Conservation (phyloP, 2,113 vertebrate genomes). For the Dermatemys mawii region DNA sequence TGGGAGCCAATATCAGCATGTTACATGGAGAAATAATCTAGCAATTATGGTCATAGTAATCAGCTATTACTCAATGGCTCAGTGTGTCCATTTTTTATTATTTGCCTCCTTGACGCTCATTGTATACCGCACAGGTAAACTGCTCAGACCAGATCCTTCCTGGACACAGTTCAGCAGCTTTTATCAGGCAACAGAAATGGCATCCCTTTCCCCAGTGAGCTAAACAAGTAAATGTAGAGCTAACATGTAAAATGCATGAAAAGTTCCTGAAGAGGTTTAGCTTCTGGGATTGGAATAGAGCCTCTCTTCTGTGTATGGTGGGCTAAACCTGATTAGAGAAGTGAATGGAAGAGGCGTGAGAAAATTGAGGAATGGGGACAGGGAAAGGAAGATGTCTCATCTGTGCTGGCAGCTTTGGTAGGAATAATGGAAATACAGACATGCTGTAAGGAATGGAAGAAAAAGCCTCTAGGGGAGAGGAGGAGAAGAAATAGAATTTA, state of each 20-base stretch:
- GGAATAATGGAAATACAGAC: background rate
- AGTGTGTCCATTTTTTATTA: background rate
- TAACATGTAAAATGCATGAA: background rate
- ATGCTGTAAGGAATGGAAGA: background rate
- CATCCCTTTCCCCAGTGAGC: background rate
- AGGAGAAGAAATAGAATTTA: background rate
- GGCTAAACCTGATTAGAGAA: background rate
- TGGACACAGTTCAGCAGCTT: background rate
- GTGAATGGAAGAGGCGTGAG: background rate
- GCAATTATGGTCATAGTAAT: background rate
- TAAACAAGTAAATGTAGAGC: background rate
- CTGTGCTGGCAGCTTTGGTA: background rate
- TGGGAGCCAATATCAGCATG: background rate
- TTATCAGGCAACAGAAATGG: background rate
- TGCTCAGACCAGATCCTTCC: background rate
- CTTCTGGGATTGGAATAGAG: background rate
- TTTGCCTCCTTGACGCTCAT: background rate
- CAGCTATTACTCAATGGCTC: background rate
- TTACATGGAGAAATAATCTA: no score
- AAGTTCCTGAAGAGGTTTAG: background rate
- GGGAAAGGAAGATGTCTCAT: background rate
- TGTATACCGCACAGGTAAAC: background rate
- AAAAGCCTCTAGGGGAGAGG: no score
- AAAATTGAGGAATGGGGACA: background rate
- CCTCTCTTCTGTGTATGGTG: background rate